phyloP scores from a whole-genome alignment of 2,888 invertebrate species.

The Cyclophora albipunctata region DNA sequence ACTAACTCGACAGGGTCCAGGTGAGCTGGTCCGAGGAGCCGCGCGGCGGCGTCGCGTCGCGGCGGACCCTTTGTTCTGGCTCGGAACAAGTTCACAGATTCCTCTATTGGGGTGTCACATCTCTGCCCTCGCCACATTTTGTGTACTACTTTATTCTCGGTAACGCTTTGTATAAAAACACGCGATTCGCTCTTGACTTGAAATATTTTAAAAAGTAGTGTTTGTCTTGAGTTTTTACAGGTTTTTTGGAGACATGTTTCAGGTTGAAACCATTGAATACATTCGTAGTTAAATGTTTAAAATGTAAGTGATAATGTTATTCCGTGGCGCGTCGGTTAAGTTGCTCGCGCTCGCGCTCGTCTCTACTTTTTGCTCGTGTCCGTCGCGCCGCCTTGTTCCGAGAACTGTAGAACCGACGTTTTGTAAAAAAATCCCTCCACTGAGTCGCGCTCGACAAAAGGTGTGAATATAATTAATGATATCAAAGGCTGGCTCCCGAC shows the following conservation, averaged over 20 bases:
- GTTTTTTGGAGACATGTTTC: too few species aligned
- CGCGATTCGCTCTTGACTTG: too few species aligned
- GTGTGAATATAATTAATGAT: conserved; percentile 73
- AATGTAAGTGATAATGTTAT: too few species aligned
- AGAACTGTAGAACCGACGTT: conserved; percentile 64
- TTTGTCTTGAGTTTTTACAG: too few species aligned
- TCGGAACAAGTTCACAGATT: conserved; percentile 39
- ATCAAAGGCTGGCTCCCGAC: conserved; percentile 57
- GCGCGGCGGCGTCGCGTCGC: conserved; percentile 44
- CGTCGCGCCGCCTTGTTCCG: conserved; percentile 48
- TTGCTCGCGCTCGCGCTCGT: conserved; percentile 51
- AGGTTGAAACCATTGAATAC: too few species aligned
- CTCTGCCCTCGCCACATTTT: conserved; percentile 24
- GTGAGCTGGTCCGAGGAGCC: conserved; percentile 42
- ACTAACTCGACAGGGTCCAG: conserved; percentile 40
- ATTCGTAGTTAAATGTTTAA: too few species aligned
- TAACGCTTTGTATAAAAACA: too few species aligned
- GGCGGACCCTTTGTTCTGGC: conserved; percentile 37
- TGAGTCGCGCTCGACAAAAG: conserved; percentile 45
- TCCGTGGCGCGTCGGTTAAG: conserved; percentile 1
- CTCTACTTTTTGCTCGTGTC: conserved; percentile 44
- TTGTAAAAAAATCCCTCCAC: conserved; percentile 34
- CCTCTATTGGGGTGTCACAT: conserved; percentile 36
- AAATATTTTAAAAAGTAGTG: too few species aligned
- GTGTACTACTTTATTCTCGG: too few species aligned